Evolutionary conservation across 1,140 invertebrate genomes (phyloP).

Genomic region (Solenopsis invicta): DNA sequence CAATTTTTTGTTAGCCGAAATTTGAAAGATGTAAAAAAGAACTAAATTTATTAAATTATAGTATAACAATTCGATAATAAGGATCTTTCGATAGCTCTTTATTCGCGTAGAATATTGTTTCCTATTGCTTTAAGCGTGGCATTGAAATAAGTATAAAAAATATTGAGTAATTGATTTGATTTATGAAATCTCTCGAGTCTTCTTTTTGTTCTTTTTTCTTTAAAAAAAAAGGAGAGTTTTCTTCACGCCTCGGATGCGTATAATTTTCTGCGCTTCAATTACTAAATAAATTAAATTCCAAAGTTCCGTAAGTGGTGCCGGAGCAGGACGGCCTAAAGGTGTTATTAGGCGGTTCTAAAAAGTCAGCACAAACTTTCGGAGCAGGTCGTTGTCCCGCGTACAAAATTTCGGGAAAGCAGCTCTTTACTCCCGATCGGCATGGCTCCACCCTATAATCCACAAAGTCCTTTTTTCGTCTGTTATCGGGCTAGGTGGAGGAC

Average conservation of each 20-base stretch:
- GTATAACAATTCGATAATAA: neutral
- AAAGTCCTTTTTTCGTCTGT: neutral
- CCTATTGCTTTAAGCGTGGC: neutral
- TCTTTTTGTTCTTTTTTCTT: neutral
- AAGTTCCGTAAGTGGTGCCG: neutral
- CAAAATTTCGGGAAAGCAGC: constrained; percentile 10
- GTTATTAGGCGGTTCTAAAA: neutral
- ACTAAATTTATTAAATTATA: neutral
- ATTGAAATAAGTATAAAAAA: neutral
- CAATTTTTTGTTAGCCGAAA: neutral
- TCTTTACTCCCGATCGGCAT: neutral
- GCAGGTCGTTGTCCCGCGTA: neutral
- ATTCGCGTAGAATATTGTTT: neutral
- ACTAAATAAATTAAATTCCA: neutral
- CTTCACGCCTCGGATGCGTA: neutral
- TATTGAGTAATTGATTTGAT: neutral
- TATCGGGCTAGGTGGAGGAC: constrained; percentile 86
- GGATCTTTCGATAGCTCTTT: neutral
- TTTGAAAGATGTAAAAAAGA: neutral
- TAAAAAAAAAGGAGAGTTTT: neutral
- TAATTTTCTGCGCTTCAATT: neutral
- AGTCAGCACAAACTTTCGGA: neutral
- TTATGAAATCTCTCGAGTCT: neutral
- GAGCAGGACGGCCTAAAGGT: neutral
- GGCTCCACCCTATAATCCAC: neutral